These are phyloP conservation scores for Drosophila pullipes DNA, from an alignment of 2,888 invertebrate genomes.

Conservation along the genomic window DNA sequence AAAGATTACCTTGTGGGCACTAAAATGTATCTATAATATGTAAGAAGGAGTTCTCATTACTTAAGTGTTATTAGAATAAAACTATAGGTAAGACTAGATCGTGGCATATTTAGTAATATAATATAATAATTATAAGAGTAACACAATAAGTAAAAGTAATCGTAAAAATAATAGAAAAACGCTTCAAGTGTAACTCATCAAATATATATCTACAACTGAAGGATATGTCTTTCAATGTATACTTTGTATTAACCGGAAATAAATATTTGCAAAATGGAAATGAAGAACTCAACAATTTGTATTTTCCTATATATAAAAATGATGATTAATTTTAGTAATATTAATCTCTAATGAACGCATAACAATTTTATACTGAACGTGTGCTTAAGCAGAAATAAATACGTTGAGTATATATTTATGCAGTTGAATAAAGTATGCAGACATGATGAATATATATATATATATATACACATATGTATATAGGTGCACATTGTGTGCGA, in stretches of 20 bases:
- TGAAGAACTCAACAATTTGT: not conserved
- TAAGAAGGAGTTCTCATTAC: not conserved
- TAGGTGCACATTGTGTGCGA: conserved; percentile 17
- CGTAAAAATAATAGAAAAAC: not conserved
- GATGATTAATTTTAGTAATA: not conserved
- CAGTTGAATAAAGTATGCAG: not conserved
- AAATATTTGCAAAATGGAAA: not conserved
- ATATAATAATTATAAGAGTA: not conserved
- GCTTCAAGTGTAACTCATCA: not conserved
- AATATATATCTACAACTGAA: not conserved
- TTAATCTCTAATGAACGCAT: not conserved
- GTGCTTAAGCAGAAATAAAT: conserved; percentile 3
- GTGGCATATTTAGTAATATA: not conserved
- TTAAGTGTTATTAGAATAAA: not conserved
- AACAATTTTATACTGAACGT: not conserved
- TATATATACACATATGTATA: not conserved
- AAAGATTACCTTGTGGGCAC: accelerated
- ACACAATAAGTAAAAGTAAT: not conserved
- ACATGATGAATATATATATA: conserved; percentile 2
- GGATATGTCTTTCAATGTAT: not conserved
- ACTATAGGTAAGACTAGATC: not conserved
- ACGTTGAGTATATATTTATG: not conserved
- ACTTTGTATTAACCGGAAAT: not conserved
- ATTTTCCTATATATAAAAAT: not conserved
- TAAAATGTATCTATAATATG: not conserved